Evolutionary conservation across 1,140 invertebrate species (phyloP).

Genomic region (Protaetia brevitarsis): DNA sequence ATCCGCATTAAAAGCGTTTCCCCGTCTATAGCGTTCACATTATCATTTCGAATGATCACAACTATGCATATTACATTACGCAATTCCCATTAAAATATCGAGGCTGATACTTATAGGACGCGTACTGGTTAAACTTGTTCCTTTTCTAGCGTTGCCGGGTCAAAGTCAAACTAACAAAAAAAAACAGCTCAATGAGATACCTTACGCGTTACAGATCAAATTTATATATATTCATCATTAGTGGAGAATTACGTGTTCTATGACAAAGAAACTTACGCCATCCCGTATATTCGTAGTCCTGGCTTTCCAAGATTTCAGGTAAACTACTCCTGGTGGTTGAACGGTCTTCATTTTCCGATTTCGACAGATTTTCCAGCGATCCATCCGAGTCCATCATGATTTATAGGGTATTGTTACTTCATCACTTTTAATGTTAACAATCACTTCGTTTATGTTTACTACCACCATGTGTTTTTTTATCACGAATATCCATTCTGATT

Average conservation of each 20-base stretch:
- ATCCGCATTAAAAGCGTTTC: too few relatives aligned
- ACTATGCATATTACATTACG: too few relatives aligned
- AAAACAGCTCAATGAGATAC: neutral
- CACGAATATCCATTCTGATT: too few relatives aligned
- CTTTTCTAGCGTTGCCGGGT: neutral
- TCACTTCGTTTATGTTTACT: too few relatives aligned
- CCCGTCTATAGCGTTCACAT: too few relatives aligned
- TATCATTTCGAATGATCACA: too few relatives aligned
- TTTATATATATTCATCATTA: neutral
- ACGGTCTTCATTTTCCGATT: neutral
- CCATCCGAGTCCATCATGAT: neutral
- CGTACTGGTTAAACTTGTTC: constrained; percentile 1
- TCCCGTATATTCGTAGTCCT: neutral
- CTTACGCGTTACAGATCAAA: neutral
- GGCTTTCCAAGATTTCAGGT: neutral
- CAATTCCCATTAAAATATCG: neutral
- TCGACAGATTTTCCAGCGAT: neutral
- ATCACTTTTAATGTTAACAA: too few relatives aligned
- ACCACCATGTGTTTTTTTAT: too few relatives aligned
- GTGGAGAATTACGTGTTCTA: neutral
- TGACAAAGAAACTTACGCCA: constrained; percentile 3
- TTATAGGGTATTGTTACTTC: too few relatives aligned
- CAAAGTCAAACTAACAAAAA: too few relatives aligned
- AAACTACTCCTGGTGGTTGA: neutral
- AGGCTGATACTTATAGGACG: neutral